Evolutionary conservation across 2,113 vertebrate species (phyloP).

Genomic region (Xiphias gladius): DNA sequence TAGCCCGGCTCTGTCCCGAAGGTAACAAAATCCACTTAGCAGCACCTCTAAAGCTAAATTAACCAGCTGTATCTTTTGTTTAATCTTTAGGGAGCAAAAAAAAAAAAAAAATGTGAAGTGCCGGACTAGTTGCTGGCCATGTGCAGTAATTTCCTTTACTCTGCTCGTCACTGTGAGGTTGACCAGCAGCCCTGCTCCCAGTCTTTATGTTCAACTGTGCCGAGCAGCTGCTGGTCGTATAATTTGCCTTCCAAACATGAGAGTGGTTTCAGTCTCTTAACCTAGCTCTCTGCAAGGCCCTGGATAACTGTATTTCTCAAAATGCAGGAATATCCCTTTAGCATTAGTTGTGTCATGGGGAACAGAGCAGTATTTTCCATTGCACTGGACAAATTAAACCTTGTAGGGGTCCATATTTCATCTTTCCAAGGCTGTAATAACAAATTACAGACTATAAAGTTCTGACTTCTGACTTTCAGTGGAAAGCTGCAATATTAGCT

Average conservation of each 20-base stretch:
- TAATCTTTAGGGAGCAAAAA: background rate
- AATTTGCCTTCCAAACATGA: background rate
- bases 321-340: background rate
- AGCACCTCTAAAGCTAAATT: too few relatives aligned
- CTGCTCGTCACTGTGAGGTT: background rate
- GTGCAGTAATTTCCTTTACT: background rate
- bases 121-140: background rate
- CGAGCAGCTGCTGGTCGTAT: background rate
- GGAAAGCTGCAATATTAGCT: background rate
- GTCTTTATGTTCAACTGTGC: background rate
- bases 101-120: background rate
- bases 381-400: background rate
- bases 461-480: background rate
- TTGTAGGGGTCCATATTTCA: background rate
- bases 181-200: background rate
- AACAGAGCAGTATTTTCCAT: background rate
- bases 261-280: too few relatives aligned
- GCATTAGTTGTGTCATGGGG: background rate
- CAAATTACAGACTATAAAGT: background rate
- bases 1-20: too few relatives aligned
- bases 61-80: background rate
- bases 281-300: background rate
- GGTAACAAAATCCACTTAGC: too few relatives aligned
- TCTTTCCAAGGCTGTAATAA: background rate
- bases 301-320: background rate